Percentiles rank a stretch among this genome's conserved stretches.
Conservation (phyloP, 2,113 vertebrate genomes). For the Theropithecus gelada region DNA sequence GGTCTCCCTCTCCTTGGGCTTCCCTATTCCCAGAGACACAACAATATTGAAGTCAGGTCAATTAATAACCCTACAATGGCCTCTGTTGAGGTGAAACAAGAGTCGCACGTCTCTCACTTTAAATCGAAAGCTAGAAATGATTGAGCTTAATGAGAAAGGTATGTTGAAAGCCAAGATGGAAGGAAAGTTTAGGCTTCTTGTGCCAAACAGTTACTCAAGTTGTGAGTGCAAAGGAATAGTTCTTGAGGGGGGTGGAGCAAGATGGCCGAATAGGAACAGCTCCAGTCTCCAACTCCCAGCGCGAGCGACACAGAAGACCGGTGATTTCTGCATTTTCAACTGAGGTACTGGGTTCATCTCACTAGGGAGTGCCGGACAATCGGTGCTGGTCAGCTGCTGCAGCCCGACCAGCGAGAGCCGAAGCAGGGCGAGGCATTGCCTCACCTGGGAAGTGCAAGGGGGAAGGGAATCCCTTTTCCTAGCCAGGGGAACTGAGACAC, state of each 20-base stretch:
- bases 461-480: too few species aligned
- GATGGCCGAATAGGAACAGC: too few species aligned
- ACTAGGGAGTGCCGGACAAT: too few species aligned
- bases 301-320: too few species aligned
- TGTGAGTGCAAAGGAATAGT: not conserved
- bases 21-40: not conserved
- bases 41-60: not conserved
- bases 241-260: not conserved
- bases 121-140: not conserved
- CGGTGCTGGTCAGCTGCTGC: too few species aligned
- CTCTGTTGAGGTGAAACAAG: not conserved
- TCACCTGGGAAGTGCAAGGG: too few species aligned
- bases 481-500: too few species aligned
- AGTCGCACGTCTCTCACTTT: not conserved
- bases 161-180: not conserved
- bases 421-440: too few species aligned
- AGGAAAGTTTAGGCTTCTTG: not conserved
- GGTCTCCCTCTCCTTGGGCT: not conserved
- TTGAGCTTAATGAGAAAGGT: not conserved
- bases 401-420: too few species aligned
- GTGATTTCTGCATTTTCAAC: too few species aligned
- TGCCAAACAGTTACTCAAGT: not conserved
- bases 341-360: too few species aligned
- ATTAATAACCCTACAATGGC: not conserved
- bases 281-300: too few species aligned